These are phyloP conservation scores for Lymantria monacha DNA, from an alignment of 2,888 invertebrate genomes.

Conservation along the genomic window DNA sequence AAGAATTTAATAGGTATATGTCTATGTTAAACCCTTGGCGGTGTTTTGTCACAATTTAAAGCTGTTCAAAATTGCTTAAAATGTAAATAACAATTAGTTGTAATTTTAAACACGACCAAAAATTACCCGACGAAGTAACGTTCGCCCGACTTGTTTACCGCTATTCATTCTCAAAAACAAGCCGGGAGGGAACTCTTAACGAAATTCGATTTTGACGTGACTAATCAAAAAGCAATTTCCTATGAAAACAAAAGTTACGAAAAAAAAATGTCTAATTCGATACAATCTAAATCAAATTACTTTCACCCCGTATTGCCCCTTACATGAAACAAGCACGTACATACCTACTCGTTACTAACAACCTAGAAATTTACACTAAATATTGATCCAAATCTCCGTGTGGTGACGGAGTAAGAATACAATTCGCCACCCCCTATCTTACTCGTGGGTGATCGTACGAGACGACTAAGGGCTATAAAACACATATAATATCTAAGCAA, in stretches of 20 bases:
- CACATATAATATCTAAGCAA: too few species aligned
- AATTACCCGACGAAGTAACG: conserved; percentile 24
- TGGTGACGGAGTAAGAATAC: too few species aligned
- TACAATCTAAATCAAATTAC: conserved; percentile 80
- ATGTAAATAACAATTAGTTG: not conserved
- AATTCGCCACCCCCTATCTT: too few species aligned
- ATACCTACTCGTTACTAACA: conserved; percentile 2
- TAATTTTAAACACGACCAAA: conserved; percentile 24
- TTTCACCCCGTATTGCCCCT: conserved; percentile 54
- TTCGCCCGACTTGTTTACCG: conserved; percentile 16
- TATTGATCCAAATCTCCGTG: too few species aligned
- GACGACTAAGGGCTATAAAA: too few species aligned
- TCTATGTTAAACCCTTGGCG: conserved; percentile 40
- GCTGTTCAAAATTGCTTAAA: conserved; percentile 10
- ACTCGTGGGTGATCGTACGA: too few species aligned
- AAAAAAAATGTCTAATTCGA: conserved; percentile 73
- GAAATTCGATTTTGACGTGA: conserved; percentile 72
- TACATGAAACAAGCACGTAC: conserved; percentile 46
- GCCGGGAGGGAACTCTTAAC: conserved; percentile 22
- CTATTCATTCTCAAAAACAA: conserved; percentile 22
- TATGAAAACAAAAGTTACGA: conserved; percentile 65
- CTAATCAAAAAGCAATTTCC: conserved; percentile 75
- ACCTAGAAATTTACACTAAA: conserved; percentile 36
- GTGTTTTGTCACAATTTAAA: conserved; percentile 47
- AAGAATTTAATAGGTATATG: conserved; percentile 23